Base-by-base conservation (phyloP, 2,113 vertebrate genomes). In the Trematomus loennbergii region DNA sequence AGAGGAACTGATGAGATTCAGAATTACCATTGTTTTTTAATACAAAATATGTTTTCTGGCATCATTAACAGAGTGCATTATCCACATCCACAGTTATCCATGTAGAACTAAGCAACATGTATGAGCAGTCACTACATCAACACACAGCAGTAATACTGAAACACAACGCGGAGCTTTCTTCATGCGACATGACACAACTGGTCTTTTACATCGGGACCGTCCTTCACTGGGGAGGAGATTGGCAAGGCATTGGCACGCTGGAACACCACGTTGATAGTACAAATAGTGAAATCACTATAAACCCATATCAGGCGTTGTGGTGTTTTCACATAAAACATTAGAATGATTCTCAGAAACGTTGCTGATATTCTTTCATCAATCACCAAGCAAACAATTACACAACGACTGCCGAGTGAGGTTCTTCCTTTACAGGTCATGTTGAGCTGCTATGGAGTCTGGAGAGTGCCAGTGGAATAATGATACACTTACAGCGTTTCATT, bases 21-120 rank as follows among this genome's bases (percentile, higher is more conserved):
- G 12, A 45, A 60, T 46, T 7, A 33, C 60, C 3, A 29, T 29
- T 29, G 29, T 58, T 79, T 66, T 78, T 83, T 86, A 89, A 68
- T 83, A 86, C 45, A 88, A 87, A 91, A 90, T 59, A 22, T 65
- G 67, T 57, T 78, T 68, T 55, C 43, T 70, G 45, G 64, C 36
- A 49, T 85, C 40, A 58, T 72, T 61, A 75, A 82, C 81, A 87
- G 65, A 83, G 60, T 78, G 72, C 57, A 72, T 64, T 45, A 49
- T 52, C 79, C 53, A 70, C 33, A 68, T 63, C 9, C 55, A 60
- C 15, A 40, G 7, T n/a, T 52, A 13, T 58, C 3, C 2, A 25
- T 50, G 48, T 49, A 4, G 45, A 75, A 64, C 49, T 49, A 63
- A 50, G 5, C 54, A 63, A 64, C 72, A 20, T 7, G 45, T 71